A percentile compares a stretch with the other conserved stretches of the same genome.
These are phyloP conservation scores for Chlamydotis undulata DNA, from an alignment of 2,113 vertebrate genomes.

Conservation along the genomic window DNA sequence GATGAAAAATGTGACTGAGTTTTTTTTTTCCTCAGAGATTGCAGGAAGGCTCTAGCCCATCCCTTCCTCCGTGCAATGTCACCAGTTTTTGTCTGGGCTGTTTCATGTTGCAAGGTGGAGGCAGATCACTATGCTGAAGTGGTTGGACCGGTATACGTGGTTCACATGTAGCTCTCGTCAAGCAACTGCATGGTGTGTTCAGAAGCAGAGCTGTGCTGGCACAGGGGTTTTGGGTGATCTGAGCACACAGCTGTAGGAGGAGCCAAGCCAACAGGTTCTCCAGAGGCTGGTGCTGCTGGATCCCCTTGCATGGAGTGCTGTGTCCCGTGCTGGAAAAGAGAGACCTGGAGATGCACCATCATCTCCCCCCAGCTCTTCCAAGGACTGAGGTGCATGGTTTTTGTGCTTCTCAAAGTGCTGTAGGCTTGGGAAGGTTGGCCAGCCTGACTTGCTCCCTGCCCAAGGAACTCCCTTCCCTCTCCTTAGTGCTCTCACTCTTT, in stretches of 20 bases:
- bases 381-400: fast-evolving
- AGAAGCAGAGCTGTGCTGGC: background rate
- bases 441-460: background rate
- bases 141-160: background rate
- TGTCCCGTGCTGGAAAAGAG: fast-evolving
- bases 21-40: background rate
- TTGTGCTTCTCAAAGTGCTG: background rate
- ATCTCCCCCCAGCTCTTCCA: background rate
- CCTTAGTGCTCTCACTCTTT: fast-evolving
- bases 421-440: background rate
- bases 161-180: fast-evolving
- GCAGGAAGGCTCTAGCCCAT: background rate
- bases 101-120: background rate
- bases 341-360: background rate
- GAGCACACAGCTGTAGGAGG: background rate
- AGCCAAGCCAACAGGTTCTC: background rate
- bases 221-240: background rate
- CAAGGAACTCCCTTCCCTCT: background rate
- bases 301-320: fast-evolving
- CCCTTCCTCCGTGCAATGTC: fast-evolving
- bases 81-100: background rate
- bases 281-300: background rate
- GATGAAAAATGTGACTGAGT: background rate
- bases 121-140: background rate
- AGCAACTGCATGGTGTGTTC: fast-evolving